Percentiles rank a stretch among this genome's conserved stretches.
These are phyloP conservation scores for Paratilapia polleni DNA, from an alignment of 2,113 vertebrate genomes.

Conservation along the genomic window DNA sequence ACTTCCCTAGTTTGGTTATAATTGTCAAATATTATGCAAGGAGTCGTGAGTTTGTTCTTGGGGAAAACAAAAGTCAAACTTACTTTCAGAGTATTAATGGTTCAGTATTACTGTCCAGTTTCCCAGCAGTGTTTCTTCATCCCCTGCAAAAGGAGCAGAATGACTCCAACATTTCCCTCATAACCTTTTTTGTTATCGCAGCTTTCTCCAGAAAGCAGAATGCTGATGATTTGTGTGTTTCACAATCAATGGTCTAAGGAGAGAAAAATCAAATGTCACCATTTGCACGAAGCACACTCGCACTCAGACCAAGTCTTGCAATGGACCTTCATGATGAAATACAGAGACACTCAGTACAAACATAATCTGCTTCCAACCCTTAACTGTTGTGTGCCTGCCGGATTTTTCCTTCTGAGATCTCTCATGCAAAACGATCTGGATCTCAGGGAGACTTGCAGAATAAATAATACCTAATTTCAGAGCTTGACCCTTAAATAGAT, in stretches of 20 bases:
- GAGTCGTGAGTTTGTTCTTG: slow-evolving; percentile 13
- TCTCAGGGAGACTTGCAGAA: background rate
- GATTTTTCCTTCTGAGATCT: too few species aligned
- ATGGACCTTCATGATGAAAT: background rate
- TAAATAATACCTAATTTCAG: background rate
- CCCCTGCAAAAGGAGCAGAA: background rate
- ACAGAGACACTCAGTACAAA: background rate
- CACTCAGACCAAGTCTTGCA: background rate
- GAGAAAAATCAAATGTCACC: background rate
- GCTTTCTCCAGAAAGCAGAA: background rate
- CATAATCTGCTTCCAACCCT: background rate
- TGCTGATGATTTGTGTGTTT: background rate
- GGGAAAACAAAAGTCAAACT: background rate
- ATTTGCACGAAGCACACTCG: background rate
- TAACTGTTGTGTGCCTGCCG: background rate
- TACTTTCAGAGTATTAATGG: background rate
- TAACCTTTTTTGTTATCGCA: background rate
- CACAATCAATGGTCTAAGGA: background rate
- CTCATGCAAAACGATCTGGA: background rate
- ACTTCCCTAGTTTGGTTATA: background rate
- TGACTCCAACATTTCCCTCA: background rate
- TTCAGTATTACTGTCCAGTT: background rate
- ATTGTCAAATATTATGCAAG: background rate
- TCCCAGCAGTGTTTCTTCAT: slow-evolving; percentile 5
- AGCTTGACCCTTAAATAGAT: background rate